These are phyloP conservation scores for Saxidomus purpurata DNA, from an alignment of 1,140 invertebrate genomes.

Conservation along the genomic window DNA sequence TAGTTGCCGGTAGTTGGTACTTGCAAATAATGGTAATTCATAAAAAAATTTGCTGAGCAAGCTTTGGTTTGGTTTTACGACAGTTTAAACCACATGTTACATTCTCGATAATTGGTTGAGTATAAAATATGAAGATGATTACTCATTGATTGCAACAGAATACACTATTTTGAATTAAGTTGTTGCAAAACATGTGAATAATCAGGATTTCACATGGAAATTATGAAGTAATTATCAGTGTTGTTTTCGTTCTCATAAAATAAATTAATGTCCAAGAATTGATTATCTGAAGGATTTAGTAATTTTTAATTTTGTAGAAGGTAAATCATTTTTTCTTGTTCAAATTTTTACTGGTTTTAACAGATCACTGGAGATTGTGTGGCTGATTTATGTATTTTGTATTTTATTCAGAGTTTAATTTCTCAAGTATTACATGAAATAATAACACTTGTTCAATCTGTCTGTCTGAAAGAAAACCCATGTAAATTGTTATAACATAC, in stretches of 20 bases:
- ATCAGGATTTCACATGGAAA: neutral
- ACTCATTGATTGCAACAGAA: neutral
- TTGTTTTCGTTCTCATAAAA: too few relatives aligned
- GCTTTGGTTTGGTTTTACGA: neutral
- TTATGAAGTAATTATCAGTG: neutral
- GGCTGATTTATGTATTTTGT: too few relatives aligned
- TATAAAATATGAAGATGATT: neutral
- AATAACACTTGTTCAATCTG: too few relatives aligned
- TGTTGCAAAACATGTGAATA: neutral
- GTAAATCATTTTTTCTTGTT: too few relatives aligned
- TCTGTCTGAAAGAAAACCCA: too few relatives aligned
- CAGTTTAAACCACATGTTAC: conserved; percentile 6
- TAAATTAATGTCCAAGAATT: too few relatives aligned
- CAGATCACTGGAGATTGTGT: too few relatives aligned
- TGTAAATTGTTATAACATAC: too few relatives aligned
- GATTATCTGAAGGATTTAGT: neutral
- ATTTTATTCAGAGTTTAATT: too few relatives aligned
- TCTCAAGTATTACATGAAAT: too few relatives aligned
- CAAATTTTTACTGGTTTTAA: too few relatives aligned
- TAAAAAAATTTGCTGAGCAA: neutral
- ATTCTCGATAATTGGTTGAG: neutral
- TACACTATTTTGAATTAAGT: neutral
- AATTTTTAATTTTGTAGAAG: neutral
- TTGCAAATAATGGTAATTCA: neutral
- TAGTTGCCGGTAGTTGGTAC: neutral